Percentiles rank a stretch among this genome's conserved stretches.
These are phyloP conservation scores for Spialia ferax DNA, from an alignment of 2,888 invertebrate genomes.

Conservation along the genomic window DNA sequence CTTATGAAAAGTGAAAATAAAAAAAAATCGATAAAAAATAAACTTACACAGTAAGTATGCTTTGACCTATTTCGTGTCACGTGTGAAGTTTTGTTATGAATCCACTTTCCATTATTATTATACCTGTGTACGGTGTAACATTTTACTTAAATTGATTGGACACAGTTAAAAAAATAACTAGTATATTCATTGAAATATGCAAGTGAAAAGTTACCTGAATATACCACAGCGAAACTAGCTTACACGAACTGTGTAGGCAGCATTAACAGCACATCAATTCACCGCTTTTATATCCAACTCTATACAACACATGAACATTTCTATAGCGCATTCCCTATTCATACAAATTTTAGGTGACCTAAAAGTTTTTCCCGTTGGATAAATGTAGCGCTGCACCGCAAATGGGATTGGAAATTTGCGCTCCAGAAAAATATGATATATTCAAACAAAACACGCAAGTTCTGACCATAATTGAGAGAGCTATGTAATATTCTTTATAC, in stretches of 20 bases:
- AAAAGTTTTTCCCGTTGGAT: slow-evolving; percentile 25
- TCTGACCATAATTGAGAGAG: neutral
- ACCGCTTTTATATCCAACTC: neutral
- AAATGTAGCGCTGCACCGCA: slow-evolving; percentile 25
- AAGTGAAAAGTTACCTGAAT: neutral
- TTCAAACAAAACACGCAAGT: slow-evolving; percentile 3
- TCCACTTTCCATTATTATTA: no score
- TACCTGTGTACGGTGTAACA: no score
- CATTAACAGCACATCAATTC: slow-evolving; percentile 11
- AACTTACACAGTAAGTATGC: no score
- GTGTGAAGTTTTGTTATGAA: no score
- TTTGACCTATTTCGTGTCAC: no score
- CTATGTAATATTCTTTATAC: neutral
- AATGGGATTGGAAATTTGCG: slow-evolving; percentile 32
- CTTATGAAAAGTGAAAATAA: no score
- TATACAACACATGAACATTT: slow-evolving; percentile 28
- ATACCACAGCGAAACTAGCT: neutral
- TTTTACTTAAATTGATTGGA: no score
- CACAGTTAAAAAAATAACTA: no score
- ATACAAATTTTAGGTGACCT: slow-evolving; percentile 31
- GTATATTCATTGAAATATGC: no score
- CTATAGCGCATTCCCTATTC: slow-evolving; percentile 15
- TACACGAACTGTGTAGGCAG: neutral
- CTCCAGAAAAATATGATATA: slow-evolving; percentile 9
- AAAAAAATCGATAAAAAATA: no score